Base-by-base conservation (phyloP, 1,140 invertebrate genomes). In the Nomia melanderi region DNA sequence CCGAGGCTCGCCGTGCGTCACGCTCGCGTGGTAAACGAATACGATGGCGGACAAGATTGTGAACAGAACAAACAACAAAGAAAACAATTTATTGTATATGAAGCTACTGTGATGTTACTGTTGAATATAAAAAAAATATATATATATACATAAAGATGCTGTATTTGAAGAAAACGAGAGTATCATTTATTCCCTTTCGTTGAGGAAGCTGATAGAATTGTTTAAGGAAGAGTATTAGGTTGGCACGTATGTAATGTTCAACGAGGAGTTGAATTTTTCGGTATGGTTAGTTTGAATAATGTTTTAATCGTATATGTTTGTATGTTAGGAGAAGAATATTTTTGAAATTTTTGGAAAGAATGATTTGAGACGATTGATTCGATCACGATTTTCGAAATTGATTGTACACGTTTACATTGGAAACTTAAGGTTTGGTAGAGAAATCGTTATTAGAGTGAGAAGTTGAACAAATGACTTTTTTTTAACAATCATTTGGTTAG, bases 21-120 rank as follows among this genome's bases (percentile, higher is more conserved):
- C 83, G 82, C 83, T 86, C 69, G 78, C 83, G 83, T 88, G 83
- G 70, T 83, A 85, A n/a, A 88, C 78, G 79, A 89, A 83, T 76
- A 82, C 77, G 79, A 64, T 69, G 12, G 67, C 39, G 54, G 53
- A 84, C 80, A 53, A 83, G 88, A 85, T 88, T 89, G 87, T 88
- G 74, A 89, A 59, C 17, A 33, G 29, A 70, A n/a, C n/a, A n/a
- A n/a, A n/a, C n/a, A n/a, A n/a, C n/a, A n/a, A 27, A 69, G 17
- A 70, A 73, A 73, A 27, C 86, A 85, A 83, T 88, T 91, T 90
- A 90, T 90, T 90, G 88, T 92, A 92, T 89, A 91, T 90, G 88
- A 91, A 91, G 89, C 89, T 90, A 90, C 91, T 92, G 91, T 91
- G 90, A 92, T 91, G 90, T 92, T 91, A 91, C 87, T 89, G 90